These are phyloP conservation scores for Sinocyclocheilus maitianheensis DNA, from an alignment of 2,113 vertebrate genomes.

Conservation along the genomic window DNA sequence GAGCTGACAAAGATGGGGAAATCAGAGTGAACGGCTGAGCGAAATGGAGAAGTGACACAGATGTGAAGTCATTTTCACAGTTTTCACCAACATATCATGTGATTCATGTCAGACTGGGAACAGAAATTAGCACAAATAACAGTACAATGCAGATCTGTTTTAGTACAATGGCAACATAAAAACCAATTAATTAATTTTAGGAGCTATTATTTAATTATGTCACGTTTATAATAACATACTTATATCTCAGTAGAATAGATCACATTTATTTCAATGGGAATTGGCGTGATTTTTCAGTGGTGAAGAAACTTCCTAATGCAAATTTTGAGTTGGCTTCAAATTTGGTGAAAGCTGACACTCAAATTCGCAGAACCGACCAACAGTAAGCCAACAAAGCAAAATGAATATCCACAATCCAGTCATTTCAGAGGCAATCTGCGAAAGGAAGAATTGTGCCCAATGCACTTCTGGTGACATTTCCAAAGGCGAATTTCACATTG, in stretches of 20 bases:
- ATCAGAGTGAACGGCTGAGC: not conserved
- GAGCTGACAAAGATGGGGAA: not conserved
- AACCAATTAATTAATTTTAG: not conserved
- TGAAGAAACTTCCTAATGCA: not conserved
- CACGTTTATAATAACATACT: no score
- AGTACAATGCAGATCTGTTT: not conserved
- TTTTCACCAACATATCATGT: not conserved
- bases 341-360: no score
- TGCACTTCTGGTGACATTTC: no score
- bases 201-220: not conserved
- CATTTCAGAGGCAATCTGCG: no score
- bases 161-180: no score
- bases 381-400: not conserved
- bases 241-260: not conserved
- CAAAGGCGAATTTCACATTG: no score
- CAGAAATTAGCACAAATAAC: not conserved
- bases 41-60: slow-evolving; percentile 11
- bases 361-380: not conserved
- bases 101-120: not conserved
- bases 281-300: no score
- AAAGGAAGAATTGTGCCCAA: no score
- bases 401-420: no score
- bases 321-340: not conserved
- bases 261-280: not conserved
- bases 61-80: not conserved